Evolutionary conservation across 2,113 vertebrate species (phyloP).

Genomic region (Neolamprologus cancellatus): DNA sequence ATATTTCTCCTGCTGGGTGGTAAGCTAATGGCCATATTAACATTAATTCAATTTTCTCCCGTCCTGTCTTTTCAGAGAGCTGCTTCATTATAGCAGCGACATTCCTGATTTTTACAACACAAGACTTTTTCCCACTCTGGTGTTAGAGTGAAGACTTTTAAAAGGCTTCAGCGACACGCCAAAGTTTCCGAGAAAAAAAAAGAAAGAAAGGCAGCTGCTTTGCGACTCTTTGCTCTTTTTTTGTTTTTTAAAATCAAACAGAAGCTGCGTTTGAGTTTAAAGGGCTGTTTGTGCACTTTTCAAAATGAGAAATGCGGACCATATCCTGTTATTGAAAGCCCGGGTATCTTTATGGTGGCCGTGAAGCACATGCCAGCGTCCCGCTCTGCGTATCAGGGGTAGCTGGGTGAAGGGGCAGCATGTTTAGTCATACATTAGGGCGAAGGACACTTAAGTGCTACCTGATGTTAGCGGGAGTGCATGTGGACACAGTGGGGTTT

Average conservation of each 20-base stretch:
- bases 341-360: constrained; percentile 58
- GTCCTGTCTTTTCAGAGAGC: constrained; percentile 42
- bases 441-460: constrained; percentile 73
- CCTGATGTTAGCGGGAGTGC: constrained; percentile 74
- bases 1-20: constrained; percentile 59
- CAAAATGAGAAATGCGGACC: constrained; percentile 65
- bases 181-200: constrained; percentile 49
- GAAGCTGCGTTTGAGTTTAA: constrained; percentile 65
- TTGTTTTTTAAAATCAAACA: constrained; percentile 49
- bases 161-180: constrained; percentile 9
- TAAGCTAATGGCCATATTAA: constrained; percentile 59
- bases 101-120: constrained; percentile 68
- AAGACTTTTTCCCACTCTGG: not conserved
- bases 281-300: constrained; percentile 68
- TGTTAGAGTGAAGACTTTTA: constrained; percentile 3
- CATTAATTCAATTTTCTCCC: constrained; percentile 62
- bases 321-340: constrained; percentile 76
- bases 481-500: constrained; percentile 68
- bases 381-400: constrained; percentile 11
- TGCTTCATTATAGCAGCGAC: constrained; percentile 49
- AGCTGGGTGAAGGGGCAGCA: constrained; percentile 46
- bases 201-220: constrained; percentile 37
- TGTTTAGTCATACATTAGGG: constrained; percentile 71
- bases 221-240: constrained; percentile 13
- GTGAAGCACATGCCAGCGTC: constrained; percentile 31